Evolutionary conservation across 2,113 vertebrate species (phyloP).

Genomic region (Patagioenas fasciata): DNA sequence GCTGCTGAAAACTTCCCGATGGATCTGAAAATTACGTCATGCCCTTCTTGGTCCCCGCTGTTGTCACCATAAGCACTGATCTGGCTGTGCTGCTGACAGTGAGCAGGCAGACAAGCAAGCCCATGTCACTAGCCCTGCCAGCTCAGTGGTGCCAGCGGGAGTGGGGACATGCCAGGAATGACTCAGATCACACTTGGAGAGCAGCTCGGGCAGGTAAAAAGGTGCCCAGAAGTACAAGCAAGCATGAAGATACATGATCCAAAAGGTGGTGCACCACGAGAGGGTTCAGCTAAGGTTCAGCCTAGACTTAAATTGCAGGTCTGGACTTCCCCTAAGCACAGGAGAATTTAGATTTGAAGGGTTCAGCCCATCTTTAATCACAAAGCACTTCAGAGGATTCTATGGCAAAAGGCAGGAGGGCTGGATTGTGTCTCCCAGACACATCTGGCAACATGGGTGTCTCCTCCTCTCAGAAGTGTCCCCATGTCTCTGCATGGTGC

Average conservation of each 20-base stretch:
- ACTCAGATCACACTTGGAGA: not conserved
- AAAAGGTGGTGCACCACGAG: not conserved
- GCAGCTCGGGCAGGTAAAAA: not conserved
- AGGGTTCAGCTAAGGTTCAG: not conserved
- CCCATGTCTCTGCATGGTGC: not conserved
- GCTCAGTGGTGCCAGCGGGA: not conserved
- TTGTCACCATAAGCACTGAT: not conserved
- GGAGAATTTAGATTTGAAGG: not conserved
- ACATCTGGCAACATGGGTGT: no score
- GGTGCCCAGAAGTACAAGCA: not conserved
- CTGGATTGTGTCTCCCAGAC: not conserved
- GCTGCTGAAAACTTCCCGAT: not conserved
- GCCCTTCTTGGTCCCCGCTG: not conserved
- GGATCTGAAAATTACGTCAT: conserved; percentile 10
- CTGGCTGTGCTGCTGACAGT: not conserved
- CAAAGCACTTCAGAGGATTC: not conserved
- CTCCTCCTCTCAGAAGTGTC: not conserved
- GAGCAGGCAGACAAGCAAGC: not conserved
- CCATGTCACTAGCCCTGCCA: not conserved
- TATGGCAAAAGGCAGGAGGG: not conserved
- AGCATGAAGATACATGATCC: not conserved
- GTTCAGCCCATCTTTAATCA: not conserved
- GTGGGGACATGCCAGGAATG: not conserved
- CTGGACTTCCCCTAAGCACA: not conserved
- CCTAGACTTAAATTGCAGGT: not conserved